Evolutionary conservation across 2,113 vertebrate genomes (phyloP), one percentile per base, ranked within the genome.

Genomic region (Phoenicopterus ruber): DNA sequence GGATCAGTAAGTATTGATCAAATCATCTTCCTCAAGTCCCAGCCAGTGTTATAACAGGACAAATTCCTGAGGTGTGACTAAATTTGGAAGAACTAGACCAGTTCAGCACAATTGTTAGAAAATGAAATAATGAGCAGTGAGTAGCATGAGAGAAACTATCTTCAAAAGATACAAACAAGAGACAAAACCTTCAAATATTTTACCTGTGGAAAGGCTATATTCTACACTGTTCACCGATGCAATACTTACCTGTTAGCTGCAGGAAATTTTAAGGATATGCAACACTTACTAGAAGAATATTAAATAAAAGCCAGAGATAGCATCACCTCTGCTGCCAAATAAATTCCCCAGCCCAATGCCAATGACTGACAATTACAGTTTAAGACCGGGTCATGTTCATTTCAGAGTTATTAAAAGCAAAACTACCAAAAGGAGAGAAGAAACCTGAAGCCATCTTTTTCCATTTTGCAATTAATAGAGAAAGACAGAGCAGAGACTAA

Each of bases 391-490:
- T 78, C 69, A 71, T n/a, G 47, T 59, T 94, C n/a, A 86, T 93
- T 90, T 93, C 69, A 70, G 58, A 90, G 66, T 67, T 92, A 96
- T 74, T 94, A 92, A 88, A 93, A 93, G 72, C 67, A 81, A 78
- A 94, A 54, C 32, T 20, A n/a, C 88, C 17, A 70, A 90, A 58
- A 93, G 21, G n/a, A 86, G 59, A 84, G 38, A 92, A 81, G 72
- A 83, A 77, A 95, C 40, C 42, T 55, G 47, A 95, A 80, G 19
- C 26, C 18, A 88, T 24, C 59, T 81, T 88, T 57, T 83, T 32
- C 44, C 46, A 58, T 67, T 89, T 81, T 71, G 54, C 69, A 94
- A 92, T 78, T 62, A 72, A 83, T 14, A 85, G 40, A 91, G 89
- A 67, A 86, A 89, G 71, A 93, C 15, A 76, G 29, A 44, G 44